Evolutionary conservation across 2,888 invertebrate genomes (phyloP).

Genomic region (Campoplex capitator): DNA sequence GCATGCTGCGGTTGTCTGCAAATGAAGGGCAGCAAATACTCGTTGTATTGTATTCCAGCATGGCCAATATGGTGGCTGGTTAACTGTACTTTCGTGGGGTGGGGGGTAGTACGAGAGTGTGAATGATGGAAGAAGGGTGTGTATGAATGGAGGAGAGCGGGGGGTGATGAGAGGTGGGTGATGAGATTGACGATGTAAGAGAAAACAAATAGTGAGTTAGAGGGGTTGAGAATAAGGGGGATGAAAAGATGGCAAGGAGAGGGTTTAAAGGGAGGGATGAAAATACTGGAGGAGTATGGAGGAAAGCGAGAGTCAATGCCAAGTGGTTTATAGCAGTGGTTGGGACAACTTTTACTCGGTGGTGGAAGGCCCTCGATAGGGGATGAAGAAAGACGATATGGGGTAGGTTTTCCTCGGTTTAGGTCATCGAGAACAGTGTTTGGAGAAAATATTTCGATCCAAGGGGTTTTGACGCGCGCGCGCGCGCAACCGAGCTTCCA

Average conservation of each 20-base stretch:
- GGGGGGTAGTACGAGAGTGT: slow-evolving; percentile 4
- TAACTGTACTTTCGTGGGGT: slow-evolving; percentile 6
- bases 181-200: slow-evolving; percentile 42
- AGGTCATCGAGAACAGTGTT: slow-evolving; percentile 29
- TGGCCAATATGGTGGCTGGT: slow-evolving; percentile 30
- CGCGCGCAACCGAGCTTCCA: slow-evolving; percentile 3
- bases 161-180: background rate
- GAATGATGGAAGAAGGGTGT: slow-evolving; percentile 46
- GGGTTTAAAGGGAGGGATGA: background rate
- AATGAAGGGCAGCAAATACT: slow-evolving; percentile 63
- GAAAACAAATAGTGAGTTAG: slow-evolving; percentile 59
- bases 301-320: slow-evolving; percentile 57
- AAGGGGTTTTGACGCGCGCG: slow-evolving; percentile 38
- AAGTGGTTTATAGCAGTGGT: slow-evolving; percentile 38
- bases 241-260: background rate
- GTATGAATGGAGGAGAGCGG: slow-evolving; percentile 45
- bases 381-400: slow-evolving; percentile 42
- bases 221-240: background rate
- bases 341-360: slow-evolving; percentile 19
- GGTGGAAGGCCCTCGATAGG: background rate
- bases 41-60: slow-evolving; percentile 15
- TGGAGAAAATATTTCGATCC: slow-evolving; percentile 24
- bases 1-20: slow-evolving; percentile 60
- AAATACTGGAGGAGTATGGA: slow-evolving; percentile 21
- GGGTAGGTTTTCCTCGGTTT: slow-evolving; percentile 31